Conservation (phyloP, 2,797 vertebrate species). For the Halcyon smyrnensis region DNA sequence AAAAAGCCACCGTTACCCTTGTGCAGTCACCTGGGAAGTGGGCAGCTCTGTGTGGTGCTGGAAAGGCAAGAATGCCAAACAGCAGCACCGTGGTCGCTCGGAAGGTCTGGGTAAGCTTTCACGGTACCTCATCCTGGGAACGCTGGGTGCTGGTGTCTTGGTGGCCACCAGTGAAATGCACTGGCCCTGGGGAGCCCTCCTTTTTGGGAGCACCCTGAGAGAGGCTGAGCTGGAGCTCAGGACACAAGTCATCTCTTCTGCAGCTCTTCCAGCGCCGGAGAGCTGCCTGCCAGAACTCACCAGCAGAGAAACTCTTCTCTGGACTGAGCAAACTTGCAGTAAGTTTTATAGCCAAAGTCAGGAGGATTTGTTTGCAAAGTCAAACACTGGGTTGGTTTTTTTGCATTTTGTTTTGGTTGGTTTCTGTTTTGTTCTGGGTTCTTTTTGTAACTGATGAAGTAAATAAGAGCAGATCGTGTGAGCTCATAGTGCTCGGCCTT, state of each 20-base stretch:
- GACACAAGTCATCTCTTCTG: neutral
- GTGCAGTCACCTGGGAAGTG: neutral
- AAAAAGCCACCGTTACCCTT: neutral
- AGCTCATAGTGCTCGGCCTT: slow-evolving; percentile 40
- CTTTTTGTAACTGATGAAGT: slow-evolving; percentile 40
- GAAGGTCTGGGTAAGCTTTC: neutral
- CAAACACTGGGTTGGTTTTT: neutral
- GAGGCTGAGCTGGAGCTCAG: neutral
- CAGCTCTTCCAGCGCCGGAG: neutral
- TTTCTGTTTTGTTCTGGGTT: neutral
- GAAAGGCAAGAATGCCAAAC: neutral
- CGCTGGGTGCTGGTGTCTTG: neutral
- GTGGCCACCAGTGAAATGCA: neutral
- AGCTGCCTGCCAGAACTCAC: slow-evolving; percentile 13
- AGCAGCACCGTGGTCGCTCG: neutral
- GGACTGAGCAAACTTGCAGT: slow-evolving; percentile 40
- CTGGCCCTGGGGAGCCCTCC: neutral
- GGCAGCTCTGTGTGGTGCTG: neutral
- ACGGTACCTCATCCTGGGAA: neutral
- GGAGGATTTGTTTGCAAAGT: slow-evolving; percentile 51
- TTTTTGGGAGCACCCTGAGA: rapidly evolving
- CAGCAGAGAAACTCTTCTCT: slow-evolving; percentile 5
- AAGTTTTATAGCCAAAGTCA: slow-evolving; percentile 46
- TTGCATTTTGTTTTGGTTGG: no score
- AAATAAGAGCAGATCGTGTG: slow-evolving; percentile 49